Conservation (phyloP, 53 echinoderm and acorn worm species). For the Hippasteria phrygiana region DNA sequence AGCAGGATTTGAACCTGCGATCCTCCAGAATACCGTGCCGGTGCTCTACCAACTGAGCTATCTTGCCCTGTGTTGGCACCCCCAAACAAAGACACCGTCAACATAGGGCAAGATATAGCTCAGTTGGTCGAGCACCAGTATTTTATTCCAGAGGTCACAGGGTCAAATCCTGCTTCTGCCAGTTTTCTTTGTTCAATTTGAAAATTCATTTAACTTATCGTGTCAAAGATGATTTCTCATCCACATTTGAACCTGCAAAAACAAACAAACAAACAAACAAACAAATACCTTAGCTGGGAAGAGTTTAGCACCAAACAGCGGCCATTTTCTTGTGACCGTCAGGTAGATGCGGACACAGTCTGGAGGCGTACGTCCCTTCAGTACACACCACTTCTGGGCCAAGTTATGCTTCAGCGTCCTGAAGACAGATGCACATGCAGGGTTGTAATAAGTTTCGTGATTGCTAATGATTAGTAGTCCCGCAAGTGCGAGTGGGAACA, state of each 20-base stretch:
- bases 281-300: slow-evolving; percentile 92
- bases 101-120: no score
- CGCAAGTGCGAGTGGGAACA: background rate
- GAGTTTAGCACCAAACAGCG: slow-evolving; percentile 90
- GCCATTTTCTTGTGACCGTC: slow-evolving; percentile 90
- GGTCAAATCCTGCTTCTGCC: no score
- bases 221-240: no score
- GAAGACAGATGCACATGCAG: background rate
- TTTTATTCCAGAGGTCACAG: no score
- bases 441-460: background rate
- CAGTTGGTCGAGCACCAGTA: no score
- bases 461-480: background rate
- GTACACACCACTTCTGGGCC: slow-evolving; percentile 85
- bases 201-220: no score
- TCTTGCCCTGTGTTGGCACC: no score
- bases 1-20: no score
- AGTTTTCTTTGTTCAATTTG: no score
- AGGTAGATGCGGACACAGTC: slow-evolving; percentile 92
- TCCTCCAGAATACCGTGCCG: no score
- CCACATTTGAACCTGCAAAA: background rate
- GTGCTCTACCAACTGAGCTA: no score
- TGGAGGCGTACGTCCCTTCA: slow-evolving; percentile 74
- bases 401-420: slow-evolving; percentile 80
- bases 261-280: background rate
- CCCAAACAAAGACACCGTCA: no score